phyloP scores from a whole-genome alignment of 1,140 invertebrate species.

The Neocloeon triangulifer region DNA sequence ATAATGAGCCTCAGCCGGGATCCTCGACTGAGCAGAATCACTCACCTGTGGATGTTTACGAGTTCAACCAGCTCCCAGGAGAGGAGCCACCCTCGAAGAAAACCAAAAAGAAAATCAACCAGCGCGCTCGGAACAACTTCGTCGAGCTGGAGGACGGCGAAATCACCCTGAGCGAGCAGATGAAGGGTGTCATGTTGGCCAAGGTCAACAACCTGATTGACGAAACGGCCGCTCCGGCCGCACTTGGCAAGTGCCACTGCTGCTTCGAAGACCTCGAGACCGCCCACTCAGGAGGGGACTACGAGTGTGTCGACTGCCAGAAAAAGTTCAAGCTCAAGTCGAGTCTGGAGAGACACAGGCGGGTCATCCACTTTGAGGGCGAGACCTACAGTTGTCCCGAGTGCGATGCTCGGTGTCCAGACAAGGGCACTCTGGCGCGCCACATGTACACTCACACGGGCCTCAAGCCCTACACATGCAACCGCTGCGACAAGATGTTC shows the following conservation, averaged over 20 bases:
- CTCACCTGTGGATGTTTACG: too few relatives aligned
- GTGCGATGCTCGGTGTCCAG: slow-evolving; percentile 21
- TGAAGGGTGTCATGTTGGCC: slow-evolving; percentile 11
- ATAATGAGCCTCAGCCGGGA: too few relatives aligned
- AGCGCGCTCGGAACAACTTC: too few relatives aligned
- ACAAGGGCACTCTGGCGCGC: slow-evolving; percentile 23
- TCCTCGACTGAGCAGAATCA: too few relatives aligned
- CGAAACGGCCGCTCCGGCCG: slow-evolving; percentile 6
- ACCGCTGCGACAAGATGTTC: slow-evolving; percentile 36
- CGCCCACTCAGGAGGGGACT: slow-evolving; percentile 23
- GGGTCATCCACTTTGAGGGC: slow-evolving; percentile 20
- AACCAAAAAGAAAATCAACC: too few relatives aligned
- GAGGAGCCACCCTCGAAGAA: too few relatives aligned
- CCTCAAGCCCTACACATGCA: slow-evolving; percentile 26
- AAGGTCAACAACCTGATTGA: slow-evolving; percentile 11
- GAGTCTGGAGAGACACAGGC: slow-evolving; percentile 22
- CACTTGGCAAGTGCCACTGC: slow-evolving; percentile 21
- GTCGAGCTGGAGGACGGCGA: background rate
- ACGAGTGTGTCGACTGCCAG: slow-evolving; percentile 24
- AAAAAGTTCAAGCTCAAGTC: slow-evolving; percentile 26
- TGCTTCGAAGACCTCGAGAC: slow-evolving; percentile 25
- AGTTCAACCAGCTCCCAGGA: too few relatives aligned
- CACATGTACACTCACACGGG: slow-evolving; percentile 20
- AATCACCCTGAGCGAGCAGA: background rate
- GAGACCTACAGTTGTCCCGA: slow-evolving; percentile 21